Evolutionary conservation across 2,888 invertebrate species (phyloP).

Genomic region (Scaptomyza flava): DNA sequence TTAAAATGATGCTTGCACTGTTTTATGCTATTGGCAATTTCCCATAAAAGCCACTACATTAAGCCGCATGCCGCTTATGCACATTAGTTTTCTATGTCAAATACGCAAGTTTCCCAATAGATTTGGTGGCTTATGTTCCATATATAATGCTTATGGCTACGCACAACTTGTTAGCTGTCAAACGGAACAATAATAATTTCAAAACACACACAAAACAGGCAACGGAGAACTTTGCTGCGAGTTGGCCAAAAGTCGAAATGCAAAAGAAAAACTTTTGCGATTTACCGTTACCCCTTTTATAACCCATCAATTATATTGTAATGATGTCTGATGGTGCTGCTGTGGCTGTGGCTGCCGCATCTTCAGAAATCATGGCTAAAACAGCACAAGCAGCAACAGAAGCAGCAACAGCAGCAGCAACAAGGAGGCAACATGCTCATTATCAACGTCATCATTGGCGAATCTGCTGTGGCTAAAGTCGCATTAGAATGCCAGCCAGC

Average conservation of each 20-base stretch:
- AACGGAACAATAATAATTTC: constrained; percentile 73
- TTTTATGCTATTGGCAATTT: not conserved
- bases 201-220: constrained; percentile 35
- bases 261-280: constrained; percentile 49
- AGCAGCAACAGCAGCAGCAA: constrained; percentile 18
- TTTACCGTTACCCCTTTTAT: constrained; percentile 79
- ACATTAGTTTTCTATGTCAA: constrained; percentile 67
- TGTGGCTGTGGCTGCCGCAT: constrained; percentile 34
- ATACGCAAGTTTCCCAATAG: constrained; percentile 35
- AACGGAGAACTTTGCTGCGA: constrained; percentile 20
- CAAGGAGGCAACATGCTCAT: constrained; percentile 71
- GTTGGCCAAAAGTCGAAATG: constrained; percentile 53
- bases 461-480: constrained; percentile 44
- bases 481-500: constrained; percentile 70
- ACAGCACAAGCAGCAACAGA: constrained; percentile 8
- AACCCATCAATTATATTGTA: constrained; percentile 82
- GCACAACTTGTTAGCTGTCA: constrained; percentile 73
- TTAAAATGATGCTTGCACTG: not conserved
- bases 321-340: constrained; percentile 70
- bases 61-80: constrained; percentile 13
- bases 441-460: constrained; percentile 73
- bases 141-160: constrained; percentile 49
- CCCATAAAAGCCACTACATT: constrained; percentile 1
- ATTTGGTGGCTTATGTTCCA: constrained; percentile 56
- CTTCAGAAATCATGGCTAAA: constrained; percentile 64